phyloP scores from a whole-genome alignment of 1,140 invertebrate species.

The Brachionus calyciflorus region DNA sequence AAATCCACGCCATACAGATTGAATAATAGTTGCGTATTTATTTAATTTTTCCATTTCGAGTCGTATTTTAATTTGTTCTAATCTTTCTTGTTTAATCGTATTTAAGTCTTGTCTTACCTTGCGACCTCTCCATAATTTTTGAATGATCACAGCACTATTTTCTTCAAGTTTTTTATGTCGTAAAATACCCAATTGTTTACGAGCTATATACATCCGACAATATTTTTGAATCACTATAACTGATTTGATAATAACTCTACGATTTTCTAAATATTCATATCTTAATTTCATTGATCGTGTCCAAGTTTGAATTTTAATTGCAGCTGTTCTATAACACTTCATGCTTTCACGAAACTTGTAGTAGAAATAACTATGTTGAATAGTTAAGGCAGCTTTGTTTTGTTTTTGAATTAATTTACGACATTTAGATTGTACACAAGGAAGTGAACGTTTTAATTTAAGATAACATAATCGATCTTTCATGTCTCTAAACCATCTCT shows the following conservation, averaged over 20 bases:
- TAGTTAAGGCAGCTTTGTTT: neutral
- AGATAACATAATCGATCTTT: neutral
- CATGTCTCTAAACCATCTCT: neutral
- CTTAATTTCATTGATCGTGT: constrained; percentile 13
- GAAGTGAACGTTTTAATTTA: constrained; percentile 23
- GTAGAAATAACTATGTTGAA: neutral
- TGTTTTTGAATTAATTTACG: neutral
- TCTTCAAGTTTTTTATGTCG: neutral
- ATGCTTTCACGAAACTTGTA: constrained; percentile 20
- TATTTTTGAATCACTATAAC: constrained; percentile 1
- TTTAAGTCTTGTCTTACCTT: neutral
- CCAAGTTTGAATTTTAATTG: constrained; percentile 20
- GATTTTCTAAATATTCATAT: constrained; percentile 19
- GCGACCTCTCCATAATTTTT: constrained; percentile 11
- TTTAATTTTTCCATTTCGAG: constrained; percentile 1
- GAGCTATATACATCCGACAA: neutral
- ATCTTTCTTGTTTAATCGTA: neutral
- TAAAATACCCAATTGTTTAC: neutral
- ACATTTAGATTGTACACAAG: neutral
- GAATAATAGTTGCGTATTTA: neutral
- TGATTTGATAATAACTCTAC: neutral
- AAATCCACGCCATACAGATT: constrained; percentile 17
- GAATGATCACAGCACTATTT: neutral
- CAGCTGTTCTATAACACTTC: neutral
- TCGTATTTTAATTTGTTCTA: neutral